Percentiles rank a stretch among this genome's conserved stretches.
phyloP scores from a whole-genome alignment of 2,888 invertebrate genomes.

The Latheticus oryzae region DNA sequence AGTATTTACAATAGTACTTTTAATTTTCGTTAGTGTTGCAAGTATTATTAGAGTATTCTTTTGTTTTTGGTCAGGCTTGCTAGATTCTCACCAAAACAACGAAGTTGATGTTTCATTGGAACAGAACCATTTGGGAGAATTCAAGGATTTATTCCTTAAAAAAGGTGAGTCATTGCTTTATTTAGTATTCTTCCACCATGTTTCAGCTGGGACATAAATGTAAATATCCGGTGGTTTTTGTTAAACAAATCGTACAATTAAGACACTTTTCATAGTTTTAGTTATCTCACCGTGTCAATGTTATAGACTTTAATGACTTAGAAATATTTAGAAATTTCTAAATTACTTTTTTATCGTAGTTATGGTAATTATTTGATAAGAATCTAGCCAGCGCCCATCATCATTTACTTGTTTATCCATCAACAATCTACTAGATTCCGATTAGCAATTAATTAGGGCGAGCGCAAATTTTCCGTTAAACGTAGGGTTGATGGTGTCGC shows the following conservation, averaged over 20 bases:
- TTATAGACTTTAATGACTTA: no score
- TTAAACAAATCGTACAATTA: no score
- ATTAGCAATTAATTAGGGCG: constrained; percentile 11
- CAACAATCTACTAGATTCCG: constrained; percentile 10
- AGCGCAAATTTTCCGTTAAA: constrained; percentile 6
- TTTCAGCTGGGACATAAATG: no score
- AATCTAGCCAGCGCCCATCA: constrained; percentile 1
- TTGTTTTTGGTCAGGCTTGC: constrained; percentile 64
- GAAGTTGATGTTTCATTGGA: constrained; percentile 82
- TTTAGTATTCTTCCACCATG: no score
- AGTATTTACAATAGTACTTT: constrained; percentile 65
- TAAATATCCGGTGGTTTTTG: no score
- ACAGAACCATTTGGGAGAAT: constrained; percentile 77
- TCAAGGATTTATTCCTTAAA: constrained; percentile 76
- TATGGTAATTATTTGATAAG: no score
- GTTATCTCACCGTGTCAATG: no score
- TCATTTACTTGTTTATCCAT: constrained; percentile 12
- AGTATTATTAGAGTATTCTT: constrained; percentile 66
- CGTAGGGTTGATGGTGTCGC: constrained; percentile 5
- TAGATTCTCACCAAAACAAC: constrained; percentile 57
- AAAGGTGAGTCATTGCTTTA: constrained; percentile 71
- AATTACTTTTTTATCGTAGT: no score
- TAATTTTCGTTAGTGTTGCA: constrained; percentile 67
- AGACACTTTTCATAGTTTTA: no score
- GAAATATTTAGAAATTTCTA: no score